Evolutionary conservation across 2,888 invertebrate species (phyloP), one percentile per base, ranked within the genome.

Genomic region (Mantis religiosa): DNA sequence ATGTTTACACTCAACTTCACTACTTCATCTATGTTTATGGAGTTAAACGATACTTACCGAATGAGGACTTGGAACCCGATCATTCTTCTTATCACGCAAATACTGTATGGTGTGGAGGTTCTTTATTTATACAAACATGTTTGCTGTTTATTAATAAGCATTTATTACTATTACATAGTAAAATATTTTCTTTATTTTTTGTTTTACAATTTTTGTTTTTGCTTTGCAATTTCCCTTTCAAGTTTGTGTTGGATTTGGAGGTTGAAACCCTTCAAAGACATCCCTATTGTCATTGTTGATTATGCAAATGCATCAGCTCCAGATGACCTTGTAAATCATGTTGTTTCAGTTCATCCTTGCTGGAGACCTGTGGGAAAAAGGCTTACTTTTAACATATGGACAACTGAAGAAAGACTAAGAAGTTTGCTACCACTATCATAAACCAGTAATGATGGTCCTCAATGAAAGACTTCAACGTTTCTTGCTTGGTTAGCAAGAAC

Each of bases 291-390:
- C 54, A 71, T 4, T 71, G 25, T 71, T 71, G 25, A 71, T 20
- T 0, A 71, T 25, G 25, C 15, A 25, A 71, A 20, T 83, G 30
- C 4, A 20, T 83, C n/a, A n/a, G n/a, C 15, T 25, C 27, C 15
- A 83, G 3, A 7, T 83, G 83, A 28, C 28, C 6, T 20, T 8
- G 20, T n/a, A 28, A 83, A 30, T 7, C 20, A n/a, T 84, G 87
- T 89, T 90, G 34, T 90, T 90, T 87, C 91, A 94, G 94, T 92
- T 94, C 89, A 94, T 94, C 91, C 92, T 97, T 89, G 96, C 95
- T 4, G 95, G 95, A 89, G 96, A 96, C 87, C 93, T 98, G 88
- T 98, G 98, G 97, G 97, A 97, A 91, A 95, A 95, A 91, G 97
- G 97, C 0, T 93, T 98, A 14, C 92, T 98, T 14, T 95, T 97